phyloP scores from a whole-genome alignment of 2,797 vertebrate species.

The Dendrocincla tyrannina region DNA sequence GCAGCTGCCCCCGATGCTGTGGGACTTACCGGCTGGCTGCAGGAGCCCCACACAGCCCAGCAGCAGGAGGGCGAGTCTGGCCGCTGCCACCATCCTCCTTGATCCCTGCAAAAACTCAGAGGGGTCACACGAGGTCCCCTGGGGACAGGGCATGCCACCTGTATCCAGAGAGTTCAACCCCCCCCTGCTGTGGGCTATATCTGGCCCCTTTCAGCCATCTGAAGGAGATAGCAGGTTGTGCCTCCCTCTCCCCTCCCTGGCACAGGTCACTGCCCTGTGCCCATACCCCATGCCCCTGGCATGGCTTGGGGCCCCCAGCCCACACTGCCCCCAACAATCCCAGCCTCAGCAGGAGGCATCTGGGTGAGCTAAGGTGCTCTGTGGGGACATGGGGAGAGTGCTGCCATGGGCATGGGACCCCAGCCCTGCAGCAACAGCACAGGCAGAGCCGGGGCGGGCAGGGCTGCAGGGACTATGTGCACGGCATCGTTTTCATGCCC shows the following conservation, averaged over 20 bases:
- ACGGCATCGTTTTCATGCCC: not conserved
- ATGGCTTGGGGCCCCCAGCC: rapidly evolving
- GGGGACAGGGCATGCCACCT: not conserved
- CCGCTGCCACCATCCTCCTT: not conserved
- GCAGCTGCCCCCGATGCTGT: rapidly evolving
- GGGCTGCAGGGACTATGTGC: not conserved
- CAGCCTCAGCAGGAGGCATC: rapidly evolving
- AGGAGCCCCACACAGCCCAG: slow-evolving; percentile 5
- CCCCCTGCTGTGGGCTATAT: rapidly evolving
- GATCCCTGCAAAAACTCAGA: not conserved
- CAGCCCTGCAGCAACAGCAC: not conserved
- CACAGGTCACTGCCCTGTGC: not conserved
- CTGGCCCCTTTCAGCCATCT: not conserved
- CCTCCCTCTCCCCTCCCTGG: not conserved
- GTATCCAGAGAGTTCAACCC: not conserved
- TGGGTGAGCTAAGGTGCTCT: not conserved
- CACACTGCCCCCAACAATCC: not conserved
- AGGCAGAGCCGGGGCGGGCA: rapidly evolving
- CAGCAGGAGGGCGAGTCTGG: not conserved
- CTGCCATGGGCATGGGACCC: rapidly evolving
- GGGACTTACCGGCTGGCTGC: not conserved
- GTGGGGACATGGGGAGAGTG: not conserved
- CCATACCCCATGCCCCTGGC: rapidly evolving
- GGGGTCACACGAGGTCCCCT: not conserved
- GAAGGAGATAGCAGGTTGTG: not conserved